A percentile compares a stretch with the other conserved stretches of the same genome.
phyloP scores from a whole-genome alignment of 2,888 invertebrate genomes.

The Drosophila melanosoma region DNA sequence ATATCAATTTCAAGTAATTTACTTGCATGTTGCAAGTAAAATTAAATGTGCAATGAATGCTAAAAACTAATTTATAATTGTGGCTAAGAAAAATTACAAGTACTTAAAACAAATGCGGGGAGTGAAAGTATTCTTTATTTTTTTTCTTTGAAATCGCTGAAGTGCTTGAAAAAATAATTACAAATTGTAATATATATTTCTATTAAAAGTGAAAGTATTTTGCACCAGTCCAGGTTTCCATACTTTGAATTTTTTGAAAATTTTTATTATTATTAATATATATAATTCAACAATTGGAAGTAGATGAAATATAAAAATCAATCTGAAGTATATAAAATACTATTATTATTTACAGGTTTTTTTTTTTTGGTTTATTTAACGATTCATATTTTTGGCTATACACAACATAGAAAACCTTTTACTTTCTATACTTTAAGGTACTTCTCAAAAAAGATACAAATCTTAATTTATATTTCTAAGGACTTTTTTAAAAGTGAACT shows the following conservation, averaged over 20 bases:
- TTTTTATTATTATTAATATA: no score
- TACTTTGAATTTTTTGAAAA: neutral
- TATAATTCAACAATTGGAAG: neutral
- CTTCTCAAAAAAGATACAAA: neutral
- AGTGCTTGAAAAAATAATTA: no score
- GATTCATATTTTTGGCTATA: neutral
- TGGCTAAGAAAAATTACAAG: neutral
- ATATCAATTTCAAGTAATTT: constrained; percentile 26
- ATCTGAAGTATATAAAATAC: neutral
- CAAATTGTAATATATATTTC: no score
- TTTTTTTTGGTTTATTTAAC: neutral
- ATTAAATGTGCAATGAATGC: neutral
- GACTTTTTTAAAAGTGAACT: neutral
- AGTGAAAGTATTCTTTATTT: neutral
- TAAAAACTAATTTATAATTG: neutral
- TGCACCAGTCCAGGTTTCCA: neutral
- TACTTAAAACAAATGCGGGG: neutral
- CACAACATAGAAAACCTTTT: neutral
- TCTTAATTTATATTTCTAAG: neutral
- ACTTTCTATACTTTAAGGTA: neutral
- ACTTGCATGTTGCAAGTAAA: constrained; percentile 6
- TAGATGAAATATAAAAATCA: neutral
- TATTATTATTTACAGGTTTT: neutral
- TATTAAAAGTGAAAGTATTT: neutral
- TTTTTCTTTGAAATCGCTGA: no score